Conservation (phyloP, 2,113 vertebrate genomes). For the Cryptotis parvus region DNA sequence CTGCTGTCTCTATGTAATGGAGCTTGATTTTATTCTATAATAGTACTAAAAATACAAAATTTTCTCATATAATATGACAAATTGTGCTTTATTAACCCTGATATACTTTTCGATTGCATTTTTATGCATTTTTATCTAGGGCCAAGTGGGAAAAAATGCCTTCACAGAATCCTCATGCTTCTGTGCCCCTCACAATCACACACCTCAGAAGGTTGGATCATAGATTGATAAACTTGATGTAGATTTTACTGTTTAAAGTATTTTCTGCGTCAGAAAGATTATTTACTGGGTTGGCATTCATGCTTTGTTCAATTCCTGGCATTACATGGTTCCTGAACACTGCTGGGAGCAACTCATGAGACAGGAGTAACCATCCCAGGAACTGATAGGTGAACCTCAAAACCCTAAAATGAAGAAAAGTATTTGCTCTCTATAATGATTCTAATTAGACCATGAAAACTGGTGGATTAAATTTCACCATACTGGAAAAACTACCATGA, state of each 20-base stretch:
- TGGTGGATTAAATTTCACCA: conserved; percentile 13
- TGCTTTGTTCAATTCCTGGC: too few species aligned
- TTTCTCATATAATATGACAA: conserved; percentile 38
- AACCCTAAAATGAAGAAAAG: neutral
- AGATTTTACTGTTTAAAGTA: conserved; percentile 44
- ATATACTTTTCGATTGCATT: neutral
- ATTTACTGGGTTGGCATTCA: too few species aligned
- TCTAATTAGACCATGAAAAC: conserved; percentile 28
- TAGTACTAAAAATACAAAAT: conserved; percentile 29
- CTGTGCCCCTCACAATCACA: conserved; percentile 25
- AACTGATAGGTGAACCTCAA: too few species aligned
- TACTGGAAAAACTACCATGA: neutral
- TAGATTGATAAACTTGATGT: conserved; percentile 21
- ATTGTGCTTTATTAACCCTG: conserved; percentile 21
- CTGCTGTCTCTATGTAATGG: too few species aligned
- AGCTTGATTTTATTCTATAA: conserved; percentile 51
- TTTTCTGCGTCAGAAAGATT: too few species aligned
- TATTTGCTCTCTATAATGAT: conserved; percentile 25
- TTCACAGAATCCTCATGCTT: conserved; percentile 26
- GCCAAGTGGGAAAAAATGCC: conserved; percentile 41
- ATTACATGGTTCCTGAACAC: too few species aligned
- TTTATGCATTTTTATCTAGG: neutral
- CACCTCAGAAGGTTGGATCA: conserved; percentile 32
- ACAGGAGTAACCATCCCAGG: too few species aligned
- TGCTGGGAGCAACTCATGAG: too few species aligned